A percentile compares a stretch with the other conserved stretches of the same genome.
Conservation (phyloP, 1,140 invertebrate species). For the silkworm (Bombyx mori) region ASM3026992v2 NC_085118.1:10382501-10383000, state of each 20-base stretch:
- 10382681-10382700: slow-evolving; percentile 44
- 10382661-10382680: slow-evolving; percentile 54
- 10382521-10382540: not conserved
- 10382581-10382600: not conserved
- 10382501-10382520: no score
- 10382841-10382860: not conserved
- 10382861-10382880: not conserved
- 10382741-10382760: slow-evolving; percentile 30
- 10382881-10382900: not conserved
- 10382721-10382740: slow-evolving; percentile 37
- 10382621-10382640: slow-evolving; percentile 10
- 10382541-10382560: no score
- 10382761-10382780: slow-evolving; percentile 2
- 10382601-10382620: no score
- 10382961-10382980: no score
- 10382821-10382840: not conserved
- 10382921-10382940: no score
- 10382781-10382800: not conserved
- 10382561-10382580: not conserved
- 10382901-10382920: no score
- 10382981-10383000: no score
- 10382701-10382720: slow-evolving; percentile 36
- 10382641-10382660: slow-evolving; percentile 33
- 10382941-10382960: no score
- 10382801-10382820: not conserved